These are phyloP conservation scores for Parazoanthus swiftii DNA, from an alignment of 92 coral and sea anemone genomes.

Conservation along the genomic window DNA sequence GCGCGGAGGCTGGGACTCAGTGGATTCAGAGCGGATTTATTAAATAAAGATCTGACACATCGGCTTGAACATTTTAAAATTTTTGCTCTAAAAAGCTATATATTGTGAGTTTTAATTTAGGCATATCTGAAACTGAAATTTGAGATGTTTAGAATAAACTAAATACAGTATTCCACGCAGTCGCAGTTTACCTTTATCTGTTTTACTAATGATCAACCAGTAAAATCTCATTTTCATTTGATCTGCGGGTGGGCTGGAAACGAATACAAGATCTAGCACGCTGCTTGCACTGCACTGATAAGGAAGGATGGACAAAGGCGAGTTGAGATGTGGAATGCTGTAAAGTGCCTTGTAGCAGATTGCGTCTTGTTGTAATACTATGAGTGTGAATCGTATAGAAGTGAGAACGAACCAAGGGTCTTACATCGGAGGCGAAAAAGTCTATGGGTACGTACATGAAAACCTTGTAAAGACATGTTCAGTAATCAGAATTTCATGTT, in stretches of 20 bases:
- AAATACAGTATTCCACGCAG: not conserved
- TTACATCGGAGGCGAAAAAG: conserved; percentile 37
- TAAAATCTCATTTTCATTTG: not conserved
- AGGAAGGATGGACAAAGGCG: not conserved
- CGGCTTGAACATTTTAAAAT: too few relatives aligned
- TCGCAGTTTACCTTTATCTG: not conserved
- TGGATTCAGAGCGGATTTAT: not conserved
- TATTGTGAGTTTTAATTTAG: not conserved
- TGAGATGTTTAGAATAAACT: not conserved
- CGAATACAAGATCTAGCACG: not conserved
- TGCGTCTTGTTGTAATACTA: not conserved
- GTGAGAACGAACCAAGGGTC: conserved; percentile 41
- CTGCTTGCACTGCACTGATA: too few relatives aligned
- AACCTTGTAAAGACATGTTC: conserved; percentile 3
- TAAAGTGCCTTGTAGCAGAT: not conserved
- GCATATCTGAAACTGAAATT: too few relatives aligned
- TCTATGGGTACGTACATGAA: conserved; percentile 29
- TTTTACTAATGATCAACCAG: not conserved
- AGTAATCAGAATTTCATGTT: not conserved
- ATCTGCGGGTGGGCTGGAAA: not conserved
- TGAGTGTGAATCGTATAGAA: conserved; percentile 40
- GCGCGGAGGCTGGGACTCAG: not conserved
- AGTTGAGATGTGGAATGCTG: not conserved
- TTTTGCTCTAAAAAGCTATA: too few relatives aligned
- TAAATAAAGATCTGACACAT: too few relatives aligned